Evolutionary conservation across 2,113 vertebrate genomes (phyloP).

Genomic region (Clupea harengus): DNA sequence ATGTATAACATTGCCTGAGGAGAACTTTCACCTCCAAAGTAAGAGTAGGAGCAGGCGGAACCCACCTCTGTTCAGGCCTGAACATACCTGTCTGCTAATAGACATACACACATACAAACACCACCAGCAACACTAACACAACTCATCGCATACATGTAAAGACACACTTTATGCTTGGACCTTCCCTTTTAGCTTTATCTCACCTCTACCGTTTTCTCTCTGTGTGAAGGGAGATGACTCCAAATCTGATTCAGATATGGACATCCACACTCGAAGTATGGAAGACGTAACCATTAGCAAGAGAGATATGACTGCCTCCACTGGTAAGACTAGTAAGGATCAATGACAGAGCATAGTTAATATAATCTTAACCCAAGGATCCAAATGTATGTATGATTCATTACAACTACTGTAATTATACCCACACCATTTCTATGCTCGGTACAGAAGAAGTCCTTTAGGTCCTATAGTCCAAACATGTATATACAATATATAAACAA

Average conservation of each 20-base stretch:
- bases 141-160: not conserved
- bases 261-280: conserved; percentile 79
- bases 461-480: no score
- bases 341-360: not conserved
- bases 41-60: not conserved
- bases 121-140: not conserved
- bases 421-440: no score
- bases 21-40: not conserved
- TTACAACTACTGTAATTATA: no score
- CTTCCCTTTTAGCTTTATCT: not conserved
- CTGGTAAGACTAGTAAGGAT: conserved; percentile 75
- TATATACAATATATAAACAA: no score
- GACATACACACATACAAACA: no score
- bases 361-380: not conserved
- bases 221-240: conserved; percentile 83
- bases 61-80: no score
- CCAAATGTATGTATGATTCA: no score
- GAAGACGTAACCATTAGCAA: conserved; percentile 85
- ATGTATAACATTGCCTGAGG: not conserved
- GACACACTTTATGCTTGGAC: not conserved
- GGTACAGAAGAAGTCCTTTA: no score
- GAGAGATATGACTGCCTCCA: conserved; percentile 79
- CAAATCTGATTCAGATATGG: conserved; percentile 85
- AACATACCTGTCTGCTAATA: no score
- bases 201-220: conserved; percentile 12